Evolutionary conservation across 1,140 invertebrate species (phyloP).

Genomic region (Rhyzopertha dominica): DNA sequence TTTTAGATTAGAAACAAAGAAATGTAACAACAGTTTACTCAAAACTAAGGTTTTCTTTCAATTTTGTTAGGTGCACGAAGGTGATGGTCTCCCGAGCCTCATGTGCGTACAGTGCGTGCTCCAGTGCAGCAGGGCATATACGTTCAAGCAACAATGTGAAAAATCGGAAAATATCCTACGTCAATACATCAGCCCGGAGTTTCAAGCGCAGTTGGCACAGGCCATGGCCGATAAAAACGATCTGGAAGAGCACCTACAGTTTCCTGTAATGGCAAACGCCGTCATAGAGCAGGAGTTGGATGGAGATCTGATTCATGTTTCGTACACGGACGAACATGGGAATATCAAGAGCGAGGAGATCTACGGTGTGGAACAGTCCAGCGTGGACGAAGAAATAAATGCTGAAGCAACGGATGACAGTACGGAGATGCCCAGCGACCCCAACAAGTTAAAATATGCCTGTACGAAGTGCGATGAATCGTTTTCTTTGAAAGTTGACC

Average conservation of each 20-base stretch:
- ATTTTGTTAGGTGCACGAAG: constrained; percentile 42
- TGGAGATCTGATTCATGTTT: too few relatives aligned
- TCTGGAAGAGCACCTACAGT: constrained; percentile 29
- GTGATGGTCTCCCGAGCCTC: constrained; percentile 47
- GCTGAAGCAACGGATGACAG: constrained; percentile 11
- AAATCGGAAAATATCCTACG: constrained; percentile 46
- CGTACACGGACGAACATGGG: constrained; percentile 13
- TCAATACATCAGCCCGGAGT: constrained; percentile 41
- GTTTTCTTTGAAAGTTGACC: constrained; percentile 42
- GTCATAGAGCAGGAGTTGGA: constrained; percentile 31
- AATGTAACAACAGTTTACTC: too few relatives aligned
- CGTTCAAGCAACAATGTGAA: constrained; percentile 50
- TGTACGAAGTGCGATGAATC: constrained; percentile 40
- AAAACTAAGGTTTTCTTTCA: constrained; percentile 10
- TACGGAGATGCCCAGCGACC: background rate
- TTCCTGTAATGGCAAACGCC: constrained; percentile 25
- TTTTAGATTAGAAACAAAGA: too few relatives aligned
- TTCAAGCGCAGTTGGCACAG: constrained; percentile 24
- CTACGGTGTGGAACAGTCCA: constrained; percentile 14
- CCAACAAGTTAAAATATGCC: constrained; percentile 34
- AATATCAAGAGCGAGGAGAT: too few relatives aligned
- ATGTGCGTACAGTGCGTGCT: constrained; percentile 49
- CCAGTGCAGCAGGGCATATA: constrained; percentile 48
- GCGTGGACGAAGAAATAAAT: constrained; percentile 11
- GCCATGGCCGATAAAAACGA: too few relatives aligned